Percentiles rank a stretch among this genome's conserved stretches.
Evolutionary conservation across 2,113 vertebrate species (phyloP).

Genomic region (Eptesicus fuscus): DNA sequence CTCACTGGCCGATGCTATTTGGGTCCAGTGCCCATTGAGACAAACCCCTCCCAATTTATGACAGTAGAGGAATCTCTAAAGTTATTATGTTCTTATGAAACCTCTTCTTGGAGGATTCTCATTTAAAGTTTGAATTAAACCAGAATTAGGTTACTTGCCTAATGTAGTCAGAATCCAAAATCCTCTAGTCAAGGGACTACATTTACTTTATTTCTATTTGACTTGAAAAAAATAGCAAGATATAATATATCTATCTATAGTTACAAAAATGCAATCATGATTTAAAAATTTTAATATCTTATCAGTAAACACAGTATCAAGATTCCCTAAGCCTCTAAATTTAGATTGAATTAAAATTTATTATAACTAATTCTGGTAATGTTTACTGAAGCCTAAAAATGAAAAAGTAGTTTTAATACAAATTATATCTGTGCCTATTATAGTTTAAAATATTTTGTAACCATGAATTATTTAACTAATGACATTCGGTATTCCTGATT

Average conservation of each 20-base stretch:
- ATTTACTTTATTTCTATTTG: not conserved
- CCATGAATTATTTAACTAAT: not conserved
- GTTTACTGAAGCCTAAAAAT: not conserved
- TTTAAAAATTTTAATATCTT: not conserved
- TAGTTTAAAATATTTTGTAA: not conserved
- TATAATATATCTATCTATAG: not conserved
- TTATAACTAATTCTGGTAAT: not conserved
- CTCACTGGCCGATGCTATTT: not conserved
- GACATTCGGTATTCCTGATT: not conserved
- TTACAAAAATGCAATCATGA: not conserved
- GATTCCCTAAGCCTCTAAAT: not conserved
- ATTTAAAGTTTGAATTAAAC: not conserved
- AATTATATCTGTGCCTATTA: not conserved
- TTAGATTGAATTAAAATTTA: constrained; percentile 8
- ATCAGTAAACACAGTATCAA: not conserved
- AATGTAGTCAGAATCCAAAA: constrained; percentile 11
- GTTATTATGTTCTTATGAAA: not conserved
- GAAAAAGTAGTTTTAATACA: not conserved
- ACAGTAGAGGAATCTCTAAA: not conserved
- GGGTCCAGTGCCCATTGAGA: not conserved
- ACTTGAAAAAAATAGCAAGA: not conserved
- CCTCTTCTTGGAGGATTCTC: not conserved
- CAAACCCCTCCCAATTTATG: not conserved
- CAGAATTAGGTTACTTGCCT: not conserved
- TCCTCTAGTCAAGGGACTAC: not conserved